These are phyloP conservation scores for Pycnomerus fuliginosus DNA, from an alignment of 2,888 invertebrate genomes.

Conservation along the genomic window DNA sequence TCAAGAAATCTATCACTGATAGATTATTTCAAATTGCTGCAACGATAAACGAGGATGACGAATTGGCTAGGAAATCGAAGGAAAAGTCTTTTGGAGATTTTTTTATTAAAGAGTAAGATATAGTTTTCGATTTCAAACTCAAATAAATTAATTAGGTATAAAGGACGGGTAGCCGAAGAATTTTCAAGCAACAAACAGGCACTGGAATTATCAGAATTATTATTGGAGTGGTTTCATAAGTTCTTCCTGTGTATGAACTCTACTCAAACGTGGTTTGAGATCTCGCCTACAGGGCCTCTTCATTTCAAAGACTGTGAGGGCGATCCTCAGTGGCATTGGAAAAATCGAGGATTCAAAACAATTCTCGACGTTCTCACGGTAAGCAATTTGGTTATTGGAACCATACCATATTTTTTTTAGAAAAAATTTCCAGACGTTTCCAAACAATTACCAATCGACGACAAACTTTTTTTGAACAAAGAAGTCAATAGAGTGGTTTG, in stretches of 20 bases:
- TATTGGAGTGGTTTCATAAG: slow-evolving; percentile 46
- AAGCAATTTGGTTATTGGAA: slow-evolving; percentile 13
- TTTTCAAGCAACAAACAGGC: slow-evolving; percentile 29
- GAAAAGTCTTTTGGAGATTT: slow-evolving; percentile 45
- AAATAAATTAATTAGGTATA: slow-evolving; percentile 31
- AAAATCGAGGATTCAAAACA: slow-evolving; percentile 66
- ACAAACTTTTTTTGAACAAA: slow-evolving; percentile 45
- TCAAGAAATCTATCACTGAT: slow-evolving; percentile 41
- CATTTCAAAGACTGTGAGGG: slow-evolving; percentile 72
- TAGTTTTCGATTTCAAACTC: neutral
- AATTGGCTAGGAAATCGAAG: slow-evolving; percentile 27
- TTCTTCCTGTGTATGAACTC: slow-evolving; percentile 55
- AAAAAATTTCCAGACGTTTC: slow-evolving; percentile 42
- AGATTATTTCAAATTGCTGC: slow-evolving; percentile 34
- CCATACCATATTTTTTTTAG: slow-evolving; percentile 30
- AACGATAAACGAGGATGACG: slow-evolving; percentile 35
- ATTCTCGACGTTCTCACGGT: slow-evolving; percentile 71
- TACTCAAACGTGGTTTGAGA: slow-evolving; percentile 64
- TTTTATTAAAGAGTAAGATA: slow-evolving; percentile 41
- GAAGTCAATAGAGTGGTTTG: slow-evolving; percentile 43
- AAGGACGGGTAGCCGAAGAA: slow-evolving; percentile 28
- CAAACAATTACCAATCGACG: slow-evolving; percentile 38
- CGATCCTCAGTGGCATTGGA: slow-evolving; percentile 71
- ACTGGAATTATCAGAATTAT: slow-evolving; percentile 30
- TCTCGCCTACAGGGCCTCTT: slow-evolving; percentile 62